phyloP scores from a whole-genome alignment of 2,797 vertebrate genomes.

The Clarias platycephalus region DNA sequence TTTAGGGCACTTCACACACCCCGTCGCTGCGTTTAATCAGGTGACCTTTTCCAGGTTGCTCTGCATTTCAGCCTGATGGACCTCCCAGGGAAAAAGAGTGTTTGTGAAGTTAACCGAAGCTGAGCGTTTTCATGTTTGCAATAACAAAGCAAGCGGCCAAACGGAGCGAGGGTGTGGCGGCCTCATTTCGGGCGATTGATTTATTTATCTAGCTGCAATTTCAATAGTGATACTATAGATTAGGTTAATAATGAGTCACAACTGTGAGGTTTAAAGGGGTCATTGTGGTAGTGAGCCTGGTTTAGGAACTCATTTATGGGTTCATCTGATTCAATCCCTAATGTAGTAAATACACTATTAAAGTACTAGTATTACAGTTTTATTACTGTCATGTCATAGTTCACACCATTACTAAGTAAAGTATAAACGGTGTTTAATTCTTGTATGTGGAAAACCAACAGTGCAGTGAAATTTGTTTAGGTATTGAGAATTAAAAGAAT shows the following conservation, averaged over 20 bases:
- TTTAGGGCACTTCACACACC: neutral
- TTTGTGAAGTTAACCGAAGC: slow-evolving; percentile 27
- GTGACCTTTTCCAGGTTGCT: slow-evolving; percentile 38
- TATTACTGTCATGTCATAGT: too few species aligned
- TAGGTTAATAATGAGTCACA: neutral
- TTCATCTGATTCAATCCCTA: neutral
- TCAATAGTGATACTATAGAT: too few species aligned
- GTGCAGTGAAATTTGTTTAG: too few species aligned
- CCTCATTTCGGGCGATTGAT: neutral
- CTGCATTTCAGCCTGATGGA: neutral
- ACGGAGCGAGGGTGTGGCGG: neutral
- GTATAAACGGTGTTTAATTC: too few species aligned
- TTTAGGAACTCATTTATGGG: neutral
- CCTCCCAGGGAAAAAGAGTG: slow-evolving; percentile 24
- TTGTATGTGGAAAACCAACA: too few species aligned
- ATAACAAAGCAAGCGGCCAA: slow-evolving; percentile 8
- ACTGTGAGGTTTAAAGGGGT: neutral
- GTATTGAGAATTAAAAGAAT: too few species aligned
- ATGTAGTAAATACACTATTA: neutral
- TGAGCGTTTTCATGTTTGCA: slow-evolving; percentile 10
- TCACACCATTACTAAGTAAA: too few species aligned
- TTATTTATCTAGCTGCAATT: neutral
- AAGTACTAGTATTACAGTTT: neutral
- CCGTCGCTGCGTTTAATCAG: slow-evolving; percentile 15
- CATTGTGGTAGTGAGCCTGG: neutral